Base-by-base conservation (phyloP, 2,888 invertebrate genomes). In the Rapana venosa region DNA sequence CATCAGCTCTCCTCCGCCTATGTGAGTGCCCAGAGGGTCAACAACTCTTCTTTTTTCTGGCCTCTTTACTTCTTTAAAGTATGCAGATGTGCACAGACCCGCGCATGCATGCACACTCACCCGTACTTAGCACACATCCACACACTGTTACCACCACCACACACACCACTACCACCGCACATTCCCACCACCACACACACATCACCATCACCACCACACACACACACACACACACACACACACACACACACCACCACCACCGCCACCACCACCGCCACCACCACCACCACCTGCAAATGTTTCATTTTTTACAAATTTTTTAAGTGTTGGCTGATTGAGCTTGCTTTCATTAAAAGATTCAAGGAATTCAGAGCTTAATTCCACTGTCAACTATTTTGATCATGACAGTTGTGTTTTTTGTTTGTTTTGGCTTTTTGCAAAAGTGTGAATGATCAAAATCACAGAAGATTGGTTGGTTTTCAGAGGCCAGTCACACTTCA, bases 1-100 rank as follows among this genome's bases (percentile, higher is more conserved):
- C 11, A 93, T 94, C 84, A 94, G 93, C 88, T 95, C 95, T 66
- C 94, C 95, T 87, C 94, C 95, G 79, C 94, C 95, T 56, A 92
- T 94, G 95, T 95, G 92, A 92, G 93, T 91, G 32, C 6, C 5
- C 56, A 8, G 26, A 22, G 15, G 11, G 30, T 8, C 32, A 30
- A 22, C 32, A 1, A 26, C 26, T 32, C 17, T 15, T 79, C 32
- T 79, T 32, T 79, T 32, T 20, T 79, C 32, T 32, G 26, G 47
- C 47, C 47, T 47, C 47, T 26, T 66, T 26, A 1, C 66, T 66
- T 17, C 26, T 22, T 2, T 66, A 66, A 66, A 66, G 66, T 66
- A 26, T 66, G 66, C 26, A 61, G 13, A 61, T 61, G 61, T 1
- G 22, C 61, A 61, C 61, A 61, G 6, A 61, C 61, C 15, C 1